A percentile compares a stretch with the other conserved stretches of the same genome.
Evolutionary conservation across 2,113 vertebrate species (phyloP).

Genomic region (Alectura lathami): DNA sequence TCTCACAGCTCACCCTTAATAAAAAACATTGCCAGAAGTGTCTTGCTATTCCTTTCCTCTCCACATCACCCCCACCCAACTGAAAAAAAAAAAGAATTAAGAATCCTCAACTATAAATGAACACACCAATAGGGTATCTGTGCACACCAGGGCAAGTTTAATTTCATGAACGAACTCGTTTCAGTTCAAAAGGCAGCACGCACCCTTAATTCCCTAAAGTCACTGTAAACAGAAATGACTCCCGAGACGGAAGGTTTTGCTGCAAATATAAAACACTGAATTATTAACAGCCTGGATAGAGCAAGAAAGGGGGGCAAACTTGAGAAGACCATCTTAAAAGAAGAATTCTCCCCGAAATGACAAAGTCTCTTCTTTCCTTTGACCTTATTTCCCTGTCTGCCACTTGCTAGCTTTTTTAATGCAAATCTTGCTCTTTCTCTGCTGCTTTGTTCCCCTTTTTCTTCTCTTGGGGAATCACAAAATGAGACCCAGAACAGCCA

Average conservation of each 20-base stretch:
- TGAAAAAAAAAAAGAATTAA: too few relatives aligned
- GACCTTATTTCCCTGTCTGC: not conserved
- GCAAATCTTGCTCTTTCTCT: not conserved
- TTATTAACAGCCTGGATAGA: not conserved
- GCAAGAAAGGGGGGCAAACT: not conserved
- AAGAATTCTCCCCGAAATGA: not conserved
- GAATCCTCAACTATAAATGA: not conserved
- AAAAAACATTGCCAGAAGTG: not conserved
- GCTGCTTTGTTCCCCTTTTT: not conserved
- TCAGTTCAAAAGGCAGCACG: not conserved
- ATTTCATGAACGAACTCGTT: not conserved
- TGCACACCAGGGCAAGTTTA: not conserved
- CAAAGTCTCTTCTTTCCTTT: not conserved
- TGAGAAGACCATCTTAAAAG: not conserved
- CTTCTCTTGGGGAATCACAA: not conserved
- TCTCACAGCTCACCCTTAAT: not conserved
- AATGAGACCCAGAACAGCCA: not conserved
- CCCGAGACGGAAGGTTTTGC: not conserved
- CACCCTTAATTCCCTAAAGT: not conserved
- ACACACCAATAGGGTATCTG: accelerated
- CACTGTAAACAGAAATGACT: not conserved
- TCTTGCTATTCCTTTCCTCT: not conserved
- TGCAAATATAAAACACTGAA: not conserved
- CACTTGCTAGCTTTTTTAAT: not conserved
- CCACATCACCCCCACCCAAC: not conserved